These are phyloP conservation scores for Tangara arthus DNA, from an alignment of 2,797 vertebrate species.

Conservation along the genomic window DNA sequence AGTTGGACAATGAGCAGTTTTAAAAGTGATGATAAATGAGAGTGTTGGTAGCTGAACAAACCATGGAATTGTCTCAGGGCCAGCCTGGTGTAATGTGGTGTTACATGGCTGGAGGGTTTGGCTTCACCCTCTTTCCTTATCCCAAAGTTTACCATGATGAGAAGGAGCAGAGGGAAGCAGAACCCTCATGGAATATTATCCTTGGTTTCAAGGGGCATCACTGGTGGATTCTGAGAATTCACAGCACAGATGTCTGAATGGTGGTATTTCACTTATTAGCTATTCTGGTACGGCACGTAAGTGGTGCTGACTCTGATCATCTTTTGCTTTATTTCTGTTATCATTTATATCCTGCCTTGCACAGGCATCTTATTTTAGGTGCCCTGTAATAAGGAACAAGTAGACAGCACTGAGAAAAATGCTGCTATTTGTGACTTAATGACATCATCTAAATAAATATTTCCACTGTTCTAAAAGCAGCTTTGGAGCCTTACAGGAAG, in stretches of 20 bases:
- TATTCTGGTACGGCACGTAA: conserved; percentile 7
- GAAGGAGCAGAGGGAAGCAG: neutral
- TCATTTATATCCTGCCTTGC: neutral
- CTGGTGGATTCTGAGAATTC: neutral
- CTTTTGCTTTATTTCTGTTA: neutral
- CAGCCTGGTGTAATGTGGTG: neutral
- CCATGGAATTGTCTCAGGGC: neutral
- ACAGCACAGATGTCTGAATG: conserved; percentile 36
- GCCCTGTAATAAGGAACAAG: neutral
- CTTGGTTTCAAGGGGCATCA: neutral
- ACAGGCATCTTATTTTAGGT: conserved; percentile 28
- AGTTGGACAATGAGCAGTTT: neutral
- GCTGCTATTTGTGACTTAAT: conserved; percentile 20
- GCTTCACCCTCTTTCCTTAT: neutral
- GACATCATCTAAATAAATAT: conserved; percentile 18
- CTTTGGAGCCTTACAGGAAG: neutral
- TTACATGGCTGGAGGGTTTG: neutral
- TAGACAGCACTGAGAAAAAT: neutral
- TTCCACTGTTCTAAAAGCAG: neutral
- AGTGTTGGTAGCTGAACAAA: neutral
- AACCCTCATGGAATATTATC: neutral
- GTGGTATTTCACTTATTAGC: conserved; percentile 19
- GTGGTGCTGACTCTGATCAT: conserved; percentile 17
- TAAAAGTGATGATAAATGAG: neutral
- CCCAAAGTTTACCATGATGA: neutral